phyloP scores from a whole-genome alignment of 2,888 invertebrate species.

The Acholoe squamosa region DNA sequence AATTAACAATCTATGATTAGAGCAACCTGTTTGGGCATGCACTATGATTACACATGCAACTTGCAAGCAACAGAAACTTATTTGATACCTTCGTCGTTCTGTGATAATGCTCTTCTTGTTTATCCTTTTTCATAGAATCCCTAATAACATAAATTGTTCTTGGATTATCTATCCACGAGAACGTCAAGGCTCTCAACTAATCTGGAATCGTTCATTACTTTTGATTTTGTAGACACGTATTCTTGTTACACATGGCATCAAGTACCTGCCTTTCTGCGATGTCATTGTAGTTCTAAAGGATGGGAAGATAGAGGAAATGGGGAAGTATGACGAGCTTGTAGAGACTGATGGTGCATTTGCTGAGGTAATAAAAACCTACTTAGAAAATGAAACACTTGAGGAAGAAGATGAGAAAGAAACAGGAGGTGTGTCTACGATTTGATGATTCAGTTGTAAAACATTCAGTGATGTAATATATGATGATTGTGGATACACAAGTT shows the following conservation, averaged over 20 bases:
- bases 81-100: too few species aligned
- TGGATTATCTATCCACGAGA: background rate
- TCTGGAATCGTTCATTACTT: background rate
- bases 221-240: slow-evolving; percentile 13
- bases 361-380: slow-evolving; percentile 30
- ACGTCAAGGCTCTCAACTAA: background rate
- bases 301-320: slow-evolving; percentile 32
- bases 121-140: background rate
- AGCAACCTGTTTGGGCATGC: too few species aligned
- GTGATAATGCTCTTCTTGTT: too few species aligned
- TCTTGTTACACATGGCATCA: slow-evolving; percentile 54
- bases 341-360: slow-evolving; percentile 38
- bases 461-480: too few species aligned
- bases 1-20: too few species aligned
- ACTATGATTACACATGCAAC: too few species aligned
- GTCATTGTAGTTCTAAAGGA: slow-evolving; percentile 41
- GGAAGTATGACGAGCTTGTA: slow-evolving; percentile 32
- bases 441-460: too few species aligned
- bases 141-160: background rate
- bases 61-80: too few species aligned
- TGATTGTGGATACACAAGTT: too few species aligned
- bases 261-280: slow-evolving; percentile 42
- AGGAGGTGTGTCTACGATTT: background rate
- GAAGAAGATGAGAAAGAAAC: background rate
- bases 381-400: slow-evolving; percentile 22